These are phyloP conservation scores for Bolinopsis microptera DNA, from an alignment of 37 sponge, comb jelly and placozoan genomes.

Conservation along the genomic window DNA sequence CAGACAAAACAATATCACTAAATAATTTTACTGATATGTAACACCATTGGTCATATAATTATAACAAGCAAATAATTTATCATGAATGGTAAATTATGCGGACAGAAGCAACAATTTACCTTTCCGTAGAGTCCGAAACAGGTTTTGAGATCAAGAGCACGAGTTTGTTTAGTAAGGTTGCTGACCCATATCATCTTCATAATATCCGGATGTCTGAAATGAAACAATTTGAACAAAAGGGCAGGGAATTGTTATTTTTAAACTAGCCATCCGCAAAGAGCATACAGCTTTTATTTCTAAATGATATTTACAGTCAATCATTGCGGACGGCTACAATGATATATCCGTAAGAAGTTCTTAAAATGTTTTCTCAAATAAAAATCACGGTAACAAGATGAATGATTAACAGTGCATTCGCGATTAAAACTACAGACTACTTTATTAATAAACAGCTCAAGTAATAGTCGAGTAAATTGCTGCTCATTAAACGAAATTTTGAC, in stretches of 20 bases:
- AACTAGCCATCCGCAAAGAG: background rate
- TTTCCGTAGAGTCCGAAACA: slow-evolving; percentile 60
- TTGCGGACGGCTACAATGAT: background rate
- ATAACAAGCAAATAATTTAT: too few relatives aligned
- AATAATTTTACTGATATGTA: too few relatives aligned
- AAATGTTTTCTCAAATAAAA: too few relatives aligned
- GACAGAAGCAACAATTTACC: too few relatives aligned
- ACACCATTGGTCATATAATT: too few relatives aligned
- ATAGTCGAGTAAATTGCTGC: background rate
- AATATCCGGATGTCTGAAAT: slow-evolving; percentile 59
- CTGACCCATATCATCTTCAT: slow-evolving; percentile 64
- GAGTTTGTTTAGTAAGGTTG: slow-evolving; percentile 36
- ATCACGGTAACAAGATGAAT: too few relatives aligned
- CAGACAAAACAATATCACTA: too few relatives aligned
- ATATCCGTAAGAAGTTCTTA: too few relatives aligned
- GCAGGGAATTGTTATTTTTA: background rate
- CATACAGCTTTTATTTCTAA: background rate
- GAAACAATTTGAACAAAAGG: too few relatives aligned
- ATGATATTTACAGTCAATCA: background rate
- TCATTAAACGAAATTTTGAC: background rate
- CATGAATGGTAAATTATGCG: too few relatives aligned
- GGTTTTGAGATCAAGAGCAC: slow-evolving; percentile 62
- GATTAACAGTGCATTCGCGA: too few relatives aligned
- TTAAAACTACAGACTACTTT: background rate
- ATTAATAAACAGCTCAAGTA: background rate